Percentiles rank a stretch among this genome's conserved stretches.
Conservation (phyloP, 1,140 invertebrate species). For the Camponotus pennsylvanicus region DNA sequence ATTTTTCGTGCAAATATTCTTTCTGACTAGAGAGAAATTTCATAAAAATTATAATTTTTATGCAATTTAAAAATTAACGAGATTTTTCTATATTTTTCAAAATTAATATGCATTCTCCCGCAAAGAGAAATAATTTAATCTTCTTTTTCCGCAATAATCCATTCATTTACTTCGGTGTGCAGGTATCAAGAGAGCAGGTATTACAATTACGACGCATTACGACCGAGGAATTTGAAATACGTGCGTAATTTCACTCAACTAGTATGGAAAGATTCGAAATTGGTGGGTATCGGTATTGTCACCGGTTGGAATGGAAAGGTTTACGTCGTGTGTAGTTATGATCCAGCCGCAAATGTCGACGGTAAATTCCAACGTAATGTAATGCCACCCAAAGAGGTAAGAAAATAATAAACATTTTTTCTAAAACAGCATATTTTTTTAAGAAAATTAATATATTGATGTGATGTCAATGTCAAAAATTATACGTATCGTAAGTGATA, state of each 20-base stretch:
- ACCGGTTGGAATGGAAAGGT: slow-evolving; percentile 85
- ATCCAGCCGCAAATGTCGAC: slow-evolving; percentile 89
- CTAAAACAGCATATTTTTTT: background rate
- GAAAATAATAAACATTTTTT: background rate
- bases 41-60: background rate
- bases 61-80: background rate
- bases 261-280: slow-evolving; percentile 88
- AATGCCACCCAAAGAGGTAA: slow-evolving; percentile 58
- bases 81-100: background rate
- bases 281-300: slow-evolving; percentile 89
- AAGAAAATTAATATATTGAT: background rate
- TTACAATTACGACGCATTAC: slow-evolving; percentile 71
- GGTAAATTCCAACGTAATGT: slow-evolving; percentile 89
- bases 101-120: slow-evolving; percentile 5
- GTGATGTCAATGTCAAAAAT: background rate
- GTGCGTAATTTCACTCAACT: slow-evolving; percentile 88
- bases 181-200: slow-evolving; percentile 76
- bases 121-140: background rate
- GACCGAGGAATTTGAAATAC: slow-evolving; percentile 44
- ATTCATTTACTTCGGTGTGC: background rate
- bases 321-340: slow-evolving; percentile 90
- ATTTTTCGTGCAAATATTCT: background rate
- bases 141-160: background rate
- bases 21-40: background rate
- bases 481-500: background rate